phyloP scores from a whole-genome alignment of 2,888 invertebrate species.

The Metalampra italica region DNA sequence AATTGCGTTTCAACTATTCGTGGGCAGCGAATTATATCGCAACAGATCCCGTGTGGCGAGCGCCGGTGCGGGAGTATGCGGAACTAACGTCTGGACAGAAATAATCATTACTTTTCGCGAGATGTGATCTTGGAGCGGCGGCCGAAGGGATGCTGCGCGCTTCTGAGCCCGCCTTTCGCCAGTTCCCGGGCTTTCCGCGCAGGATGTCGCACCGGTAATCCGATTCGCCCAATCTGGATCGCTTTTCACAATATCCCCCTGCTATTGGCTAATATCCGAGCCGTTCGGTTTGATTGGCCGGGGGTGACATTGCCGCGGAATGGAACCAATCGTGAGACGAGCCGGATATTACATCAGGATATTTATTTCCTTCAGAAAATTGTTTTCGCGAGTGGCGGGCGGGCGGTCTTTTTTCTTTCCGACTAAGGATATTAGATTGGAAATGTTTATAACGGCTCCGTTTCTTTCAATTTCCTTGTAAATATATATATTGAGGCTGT shows the following conservation, averaged over 20 bases:
- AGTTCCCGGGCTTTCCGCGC: constrained; percentile 74
- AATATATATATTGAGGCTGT: constrained; percentile 13
- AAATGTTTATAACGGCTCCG: constrained; percentile 37
- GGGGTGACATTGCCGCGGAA: constrained; percentile 51
- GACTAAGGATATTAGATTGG: constrained; percentile 61
- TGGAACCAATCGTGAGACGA: constrained; percentile 41
- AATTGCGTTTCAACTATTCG: constrained; percentile 62
- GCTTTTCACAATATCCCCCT: constrained; percentile 37
- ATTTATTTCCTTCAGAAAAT: constrained; percentile 72
- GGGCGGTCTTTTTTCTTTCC: constrained; percentile 51
- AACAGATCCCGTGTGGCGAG: constrained; percentile 49
- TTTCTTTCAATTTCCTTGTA: constrained; percentile 36
- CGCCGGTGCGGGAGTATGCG: constrained; percentile 67
- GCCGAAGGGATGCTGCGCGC: constrained; percentile 64
- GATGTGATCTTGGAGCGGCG: constrained; percentile 72
- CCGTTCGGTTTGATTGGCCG: constrained; percentile 39
- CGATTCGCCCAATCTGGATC: constrained; percentile 61
- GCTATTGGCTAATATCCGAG: constrained; percentile 43
- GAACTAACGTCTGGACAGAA: constrained; percentile 72
- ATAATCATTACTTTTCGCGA: constrained; percentile 79
- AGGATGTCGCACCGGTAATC: constrained; percentile 63
- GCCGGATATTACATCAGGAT: constrained; percentile 68
- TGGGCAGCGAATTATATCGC: constrained; percentile 54
- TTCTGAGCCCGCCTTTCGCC: constrained; percentile 41
- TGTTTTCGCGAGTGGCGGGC: constrained; percentile 61